Conservation (phyloP, 2,888 invertebrate genomes). For the Keiferia lycopersicella region DNA sequence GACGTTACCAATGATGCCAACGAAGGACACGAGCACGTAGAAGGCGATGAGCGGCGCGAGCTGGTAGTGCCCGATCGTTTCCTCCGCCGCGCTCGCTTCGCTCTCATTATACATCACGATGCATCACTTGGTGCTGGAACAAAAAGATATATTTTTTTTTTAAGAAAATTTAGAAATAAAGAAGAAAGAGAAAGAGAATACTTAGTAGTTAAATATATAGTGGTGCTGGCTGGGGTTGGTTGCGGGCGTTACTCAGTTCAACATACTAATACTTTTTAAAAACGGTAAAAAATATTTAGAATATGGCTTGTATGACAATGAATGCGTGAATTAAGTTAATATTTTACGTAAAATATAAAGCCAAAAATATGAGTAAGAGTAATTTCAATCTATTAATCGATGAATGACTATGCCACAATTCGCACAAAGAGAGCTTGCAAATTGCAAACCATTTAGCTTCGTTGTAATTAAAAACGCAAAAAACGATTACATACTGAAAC, state of each 20-base stretch:
- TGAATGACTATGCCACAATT: too few species aligned
- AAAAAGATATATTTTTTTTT: constrained; percentile 21
- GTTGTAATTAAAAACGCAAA: background rate
- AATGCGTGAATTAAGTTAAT: too few species aligned
- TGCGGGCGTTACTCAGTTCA: too few species aligned
- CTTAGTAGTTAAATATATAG: too few species aligned
- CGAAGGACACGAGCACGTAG: constrained; percentile 72
- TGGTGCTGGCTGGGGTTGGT: too few species aligned
- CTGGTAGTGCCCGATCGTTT: constrained; percentile 53
- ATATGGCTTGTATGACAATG: too few species aligned
- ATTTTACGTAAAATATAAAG: too few species aligned
- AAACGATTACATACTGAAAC: constrained; percentile 1
- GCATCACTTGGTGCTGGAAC: constrained; percentile 60
- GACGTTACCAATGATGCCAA: constrained; percentile 69
- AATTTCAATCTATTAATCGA: too few species aligned
- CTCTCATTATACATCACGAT: constrained; percentile 68
- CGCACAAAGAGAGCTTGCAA: background rate
- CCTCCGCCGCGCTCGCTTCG: constrained; percentile 52
- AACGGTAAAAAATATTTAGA: too few species aligned
- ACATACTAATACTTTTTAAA: too few species aligned
- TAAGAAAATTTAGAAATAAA: background rate
- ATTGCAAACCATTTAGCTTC: background rate
- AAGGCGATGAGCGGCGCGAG: constrained; percentile 64
- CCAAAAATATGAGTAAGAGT: too few species aligned
- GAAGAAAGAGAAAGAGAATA: too few species aligned